Percentiles rank a stretch among this genome's conserved stretches.
Evolutionary conservation across 2,797 vertebrate species (phyloP).

Genomic region (Rachycentron canadum): DNA sequence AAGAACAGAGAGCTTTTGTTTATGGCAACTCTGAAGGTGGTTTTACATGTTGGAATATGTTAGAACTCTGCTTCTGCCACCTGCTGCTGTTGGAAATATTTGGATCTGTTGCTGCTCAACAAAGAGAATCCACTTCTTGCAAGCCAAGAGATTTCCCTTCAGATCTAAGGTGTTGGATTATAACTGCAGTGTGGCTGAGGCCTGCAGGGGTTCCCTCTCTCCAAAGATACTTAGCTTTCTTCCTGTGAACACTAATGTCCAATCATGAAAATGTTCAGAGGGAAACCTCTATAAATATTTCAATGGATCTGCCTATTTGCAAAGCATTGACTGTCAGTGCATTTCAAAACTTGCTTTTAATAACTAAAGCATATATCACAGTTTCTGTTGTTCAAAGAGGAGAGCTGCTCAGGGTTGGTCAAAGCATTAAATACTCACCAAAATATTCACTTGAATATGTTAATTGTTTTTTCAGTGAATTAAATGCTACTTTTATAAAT

Average conservation of each 20-base stretch:
- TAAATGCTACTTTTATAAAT: neutral
- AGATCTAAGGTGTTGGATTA: neutral
- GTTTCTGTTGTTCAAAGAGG: neutral
- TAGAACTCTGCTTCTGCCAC: neutral
- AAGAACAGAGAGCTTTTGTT: neutral
- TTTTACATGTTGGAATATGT: neutral
- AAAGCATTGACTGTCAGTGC: no score
- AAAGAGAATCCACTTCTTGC: neutral
- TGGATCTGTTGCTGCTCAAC: neutral
- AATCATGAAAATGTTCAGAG: neutral
- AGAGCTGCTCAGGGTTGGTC: neutral
- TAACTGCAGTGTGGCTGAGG: neutral
- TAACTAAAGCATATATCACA: neutral
- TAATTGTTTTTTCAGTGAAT: neutral
- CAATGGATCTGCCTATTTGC: neutral
- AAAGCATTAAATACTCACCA: neutral
- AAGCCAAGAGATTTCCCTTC: slow-evolving; percentile 5
- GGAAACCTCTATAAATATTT: neutral
- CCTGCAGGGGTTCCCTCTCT: slow-evolving; percentile 3
- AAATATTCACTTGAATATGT: no score
- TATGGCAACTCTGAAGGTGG: neutral
- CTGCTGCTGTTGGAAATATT: slow-evolving; percentile 6
- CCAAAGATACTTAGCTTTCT: neutral
- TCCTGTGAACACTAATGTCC: neutral
- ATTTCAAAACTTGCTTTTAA: neutral